Conservation (phyloP, 2,797 vertebrate genomes). For the Enteromius thamalakanensis region DNA sequence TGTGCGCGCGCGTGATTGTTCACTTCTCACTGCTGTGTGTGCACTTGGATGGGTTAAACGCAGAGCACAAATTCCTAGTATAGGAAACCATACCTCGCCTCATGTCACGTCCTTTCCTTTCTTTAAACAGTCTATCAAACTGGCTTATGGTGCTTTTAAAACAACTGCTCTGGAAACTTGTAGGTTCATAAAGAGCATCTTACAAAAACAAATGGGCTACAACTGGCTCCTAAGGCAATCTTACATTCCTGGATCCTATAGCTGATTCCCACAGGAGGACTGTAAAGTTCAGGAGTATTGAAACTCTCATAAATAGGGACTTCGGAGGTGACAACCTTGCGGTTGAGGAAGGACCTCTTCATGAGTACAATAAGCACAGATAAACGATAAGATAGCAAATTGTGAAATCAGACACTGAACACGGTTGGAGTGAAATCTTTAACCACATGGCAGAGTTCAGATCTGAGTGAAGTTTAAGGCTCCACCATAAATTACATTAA, state of each 20-base stretch:
- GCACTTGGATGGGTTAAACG: too few species aligned
- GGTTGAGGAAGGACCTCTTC: neutral
- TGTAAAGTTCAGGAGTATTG: neutral
- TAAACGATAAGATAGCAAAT: constrained; percentile 28
- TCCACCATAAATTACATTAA: constrained; percentile 8
- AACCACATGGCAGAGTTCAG: neutral
- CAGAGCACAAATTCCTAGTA: too few species aligned
- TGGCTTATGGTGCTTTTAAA: neutral
- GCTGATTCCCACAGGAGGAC: constrained; percentile 19
- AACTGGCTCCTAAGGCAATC: neutral
- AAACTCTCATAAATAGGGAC: neutral
- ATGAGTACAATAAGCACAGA: neutral
- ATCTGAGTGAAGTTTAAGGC: neutral
- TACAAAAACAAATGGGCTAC: neutral
- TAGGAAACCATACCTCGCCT: too few species aligned
- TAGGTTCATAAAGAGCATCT: neutral
- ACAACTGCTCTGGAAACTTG: neutral
- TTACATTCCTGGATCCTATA: constrained; percentile 3
- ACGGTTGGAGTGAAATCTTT: neutral
- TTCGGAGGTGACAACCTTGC: neutral
- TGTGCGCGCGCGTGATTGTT: too few species aligned
- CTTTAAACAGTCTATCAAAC: neutral
- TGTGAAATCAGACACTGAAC: constrained; percentile 29
- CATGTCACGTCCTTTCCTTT: too few species aligned
- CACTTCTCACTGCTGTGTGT: too few species aligned